phyloP scores from a whole-genome alignment of 2,888 invertebrate genomes.

The Mellilla xanthometata region DNA sequence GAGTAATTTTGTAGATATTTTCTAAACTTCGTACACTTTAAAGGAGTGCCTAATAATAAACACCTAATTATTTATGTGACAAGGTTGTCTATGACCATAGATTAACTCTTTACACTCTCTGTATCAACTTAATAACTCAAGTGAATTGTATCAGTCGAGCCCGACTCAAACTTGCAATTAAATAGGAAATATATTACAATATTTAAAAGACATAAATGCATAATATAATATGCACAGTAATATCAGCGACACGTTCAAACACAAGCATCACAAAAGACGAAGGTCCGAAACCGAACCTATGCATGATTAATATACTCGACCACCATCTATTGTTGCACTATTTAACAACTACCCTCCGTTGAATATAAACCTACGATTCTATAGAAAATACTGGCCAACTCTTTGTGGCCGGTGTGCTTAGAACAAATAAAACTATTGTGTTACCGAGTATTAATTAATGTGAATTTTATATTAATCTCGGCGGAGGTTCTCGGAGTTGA shows the following conservation, averaged over 20 bases:
- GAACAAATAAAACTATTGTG: slow-evolving; percentile 72
- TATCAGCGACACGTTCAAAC: slow-evolving; percentile 42
- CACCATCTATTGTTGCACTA: slow-evolving; percentile 77
- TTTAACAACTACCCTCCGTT: slow-evolving; percentile 64
- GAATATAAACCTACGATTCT: slow-evolving; percentile 67
- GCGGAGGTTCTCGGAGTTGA: slow-evolving; percentile 36
- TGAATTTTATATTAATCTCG: slow-evolving; percentile 58
- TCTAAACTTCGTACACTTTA: too few relatives aligned
- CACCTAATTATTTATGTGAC: too few relatives aligned
- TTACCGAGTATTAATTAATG: slow-evolving; percentile 66
- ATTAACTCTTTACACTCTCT: too few relatives aligned
- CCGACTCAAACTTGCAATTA: too few relatives aligned
- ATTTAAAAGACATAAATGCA: too few relatives aligned
- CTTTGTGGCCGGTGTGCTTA: slow-evolving; percentile 50
- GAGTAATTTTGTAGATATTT: too few relatives aligned
- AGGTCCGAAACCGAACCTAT: slow-evolving; percentile 64
- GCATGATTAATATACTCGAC: slow-evolving; percentile 69
- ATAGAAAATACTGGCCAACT: slow-evolving; percentile 69
- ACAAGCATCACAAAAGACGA: slow-evolving; percentile 59
- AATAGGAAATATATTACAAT: too few relatives aligned
- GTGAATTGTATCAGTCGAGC: too few relatives aligned
- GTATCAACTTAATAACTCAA: too few relatives aligned
- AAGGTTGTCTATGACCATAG: too few relatives aligned
- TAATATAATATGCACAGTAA: slow-evolving; percentile 23
- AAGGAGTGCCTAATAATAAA: too few relatives aligned